Percentiles rank a stretch among this genome's conserved stretches.
These are phyloP conservation scores for Drosophila truncata DNA, from an alignment of 1,140 invertebrate species.

Conservation along the genomic window DNA sequence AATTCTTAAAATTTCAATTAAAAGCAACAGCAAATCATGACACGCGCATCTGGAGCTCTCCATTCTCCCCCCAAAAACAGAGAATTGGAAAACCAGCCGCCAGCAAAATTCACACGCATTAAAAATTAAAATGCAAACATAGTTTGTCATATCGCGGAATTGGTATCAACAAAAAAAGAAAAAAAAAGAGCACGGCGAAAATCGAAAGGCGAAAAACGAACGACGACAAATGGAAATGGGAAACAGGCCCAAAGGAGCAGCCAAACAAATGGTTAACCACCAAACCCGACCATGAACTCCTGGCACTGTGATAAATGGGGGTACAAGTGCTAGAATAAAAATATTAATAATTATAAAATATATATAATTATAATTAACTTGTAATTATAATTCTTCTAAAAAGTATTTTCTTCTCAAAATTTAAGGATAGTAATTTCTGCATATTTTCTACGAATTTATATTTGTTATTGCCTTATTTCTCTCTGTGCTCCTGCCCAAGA, in stretches of 20 bases:
- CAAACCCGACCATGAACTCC: constrained; percentile 37
- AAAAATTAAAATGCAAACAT: constrained; percentile 84
- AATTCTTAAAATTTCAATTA: constrained; percentile 85
- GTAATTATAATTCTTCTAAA: neutral
- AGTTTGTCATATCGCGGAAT: constrained; percentile 83
- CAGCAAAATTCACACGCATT: constrained; percentile 85
- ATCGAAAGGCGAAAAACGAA: constrained; percentile 29
- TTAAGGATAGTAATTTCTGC: neutral
- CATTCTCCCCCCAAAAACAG: constrained; percentile 31
- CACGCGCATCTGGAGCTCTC: constrained; percentile 70
- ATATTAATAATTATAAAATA: neutral
- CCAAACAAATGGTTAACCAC: constrained; percentile 23
- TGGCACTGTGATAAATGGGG: constrained; percentile 1
- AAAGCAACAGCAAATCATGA: constrained; percentile 84
- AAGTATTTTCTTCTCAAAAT: neutral
- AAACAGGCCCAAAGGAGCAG: constrained; percentile 44
- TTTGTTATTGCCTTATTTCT: neutral
- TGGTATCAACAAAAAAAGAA: constrained; percentile 69
- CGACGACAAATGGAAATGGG: constrained; percentile 75
- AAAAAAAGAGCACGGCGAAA: constrained; percentile 23
- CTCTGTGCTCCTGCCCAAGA: constrained; percentile 16
- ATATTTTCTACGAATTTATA: fast-evolving
- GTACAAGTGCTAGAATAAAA: too few relatives aligned
- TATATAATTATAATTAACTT: neutral
- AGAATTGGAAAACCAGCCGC: constrained; percentile 47